Evolutionary conservation across 2,888 invertebrate genomes (phyloP), one percentile per base, ranked within the genome.

Genomic region (Pyralis farinalis): DNA sequence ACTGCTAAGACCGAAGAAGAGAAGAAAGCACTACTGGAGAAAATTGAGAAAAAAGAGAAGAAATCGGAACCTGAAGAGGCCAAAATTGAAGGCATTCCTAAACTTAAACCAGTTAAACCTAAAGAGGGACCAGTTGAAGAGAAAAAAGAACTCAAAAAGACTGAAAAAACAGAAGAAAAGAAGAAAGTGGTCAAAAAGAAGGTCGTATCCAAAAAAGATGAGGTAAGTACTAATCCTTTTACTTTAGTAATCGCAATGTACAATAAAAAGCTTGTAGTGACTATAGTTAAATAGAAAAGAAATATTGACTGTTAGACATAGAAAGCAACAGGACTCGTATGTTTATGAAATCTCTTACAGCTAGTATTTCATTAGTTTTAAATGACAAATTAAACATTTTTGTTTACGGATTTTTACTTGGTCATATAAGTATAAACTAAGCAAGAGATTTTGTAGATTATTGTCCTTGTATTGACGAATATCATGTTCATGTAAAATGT

Each of bases 1-100:
- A 83, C 86, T 9, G 73, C 83, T 10, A 88, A 88, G 51, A 84
- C 90, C 34, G 89, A 88, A 57, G 85, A 84, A 62, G 86, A 90
- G 58, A 87, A 90, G 69, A 88, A 83, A 44, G 73, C 83, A 42
- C 80, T 87, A 51, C 75, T 90, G 10, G 90, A 91, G 55, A 82
- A 84, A 65, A 67, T 84, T 10, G 89, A 88, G 51, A 85, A 80
- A 44, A 91, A 91, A 56, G 91, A 91, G 51, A 77, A 84, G 27
- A 81, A 82, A 65, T 74, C 80, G 47, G 84, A 90, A 65, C 71
- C 81, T 8, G 91, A 91, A 69, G 39, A 39, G 27, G 82, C 90
- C 42, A 91, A 92, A 72, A 86, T 91, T 63, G 92, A 91, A 77
- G 91, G 91, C 70, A 86, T 91, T 71, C 91, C 91, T 60, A 91